Evolutionary conservation across 2,113 vertebrate genomes (phyloP).

Genomic region (Gila orcuttii): DNA sequence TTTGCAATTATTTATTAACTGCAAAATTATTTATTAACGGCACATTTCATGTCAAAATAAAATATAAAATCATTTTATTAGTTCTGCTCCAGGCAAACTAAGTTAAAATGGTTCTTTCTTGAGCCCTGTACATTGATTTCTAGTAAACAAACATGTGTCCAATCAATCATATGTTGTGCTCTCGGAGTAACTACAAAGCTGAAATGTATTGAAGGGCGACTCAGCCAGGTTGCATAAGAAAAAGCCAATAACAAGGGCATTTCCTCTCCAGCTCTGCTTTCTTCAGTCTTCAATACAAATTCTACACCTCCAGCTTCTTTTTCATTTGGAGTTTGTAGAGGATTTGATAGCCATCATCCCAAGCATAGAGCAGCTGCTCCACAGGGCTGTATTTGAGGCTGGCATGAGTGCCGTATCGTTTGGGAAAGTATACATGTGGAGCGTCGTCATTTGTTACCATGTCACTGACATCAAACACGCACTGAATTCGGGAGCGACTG

Average conservation of each 20-base stretch:
- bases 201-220: neutral
- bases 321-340: conserved; percentile 94
- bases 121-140: conserved; percentile 7
- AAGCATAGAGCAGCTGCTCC: conserved; percentile 92
- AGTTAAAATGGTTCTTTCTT: conserved; percentile 6
- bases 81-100: conserved; percentile 43
- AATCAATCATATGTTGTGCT: conserved; percentile 20
- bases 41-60: neutral
- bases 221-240: neutral
- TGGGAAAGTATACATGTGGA: conserved; percentile 90
- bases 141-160: conserved; percentile 7
- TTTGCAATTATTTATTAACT: neutral
- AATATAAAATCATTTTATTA: conserved; percentile 15
- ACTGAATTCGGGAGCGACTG: conserved; percentile 92
- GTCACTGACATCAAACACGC: conserved; percentile 90
- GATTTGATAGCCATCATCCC: conserved; percentile 98
- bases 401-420: conserved; percentile 89
- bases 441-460: conserved; percentile 85
- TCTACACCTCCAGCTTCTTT: conserved; percentile 80
- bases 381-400: conserved; percentile 93
- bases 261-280: neutral
- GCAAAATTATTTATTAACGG: neutral
- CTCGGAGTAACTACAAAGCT: conserved; percentile 10
- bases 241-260: conserved; percentile 17
- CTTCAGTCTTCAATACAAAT: conserved; percentile 1